Base-by-base conservation (phyloP, 2,113 vertebrate genomes). In the Saguinus imperator region DNA sequence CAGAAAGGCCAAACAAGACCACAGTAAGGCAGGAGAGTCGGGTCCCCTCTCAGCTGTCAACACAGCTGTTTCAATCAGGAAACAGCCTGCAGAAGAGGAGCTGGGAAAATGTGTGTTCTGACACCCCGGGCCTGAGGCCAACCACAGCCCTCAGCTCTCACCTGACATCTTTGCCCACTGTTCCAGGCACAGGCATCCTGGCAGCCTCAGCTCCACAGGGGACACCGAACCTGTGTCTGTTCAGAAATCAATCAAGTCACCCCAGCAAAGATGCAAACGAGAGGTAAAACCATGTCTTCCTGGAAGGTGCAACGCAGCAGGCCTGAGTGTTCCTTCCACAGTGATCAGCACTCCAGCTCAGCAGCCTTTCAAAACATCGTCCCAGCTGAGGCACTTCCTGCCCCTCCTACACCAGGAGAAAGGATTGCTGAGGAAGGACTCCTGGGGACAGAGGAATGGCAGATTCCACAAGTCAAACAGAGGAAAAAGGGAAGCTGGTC, bases 301-400 rank as follows among this genome's bases (percentile, higher is more conserved):
- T n/a, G 43, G 6, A 18, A 50, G 29, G 12, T 18, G 13, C 43
- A 13, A 18, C 25, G 17, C 17, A 8, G 81, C 37, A 10, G 25
- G n/a, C n/a, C 80, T 32, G 27, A 58, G 50, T 14, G 9, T 29
- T 93, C 43, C 52, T 94, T 57, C 43, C 18, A 50, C 0, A 14
- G 58, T n/a, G 9, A 25, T 77, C 61, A 55, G 83, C 50, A 4
- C 35, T 35, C 73, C 87, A 48, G 76, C 55, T 64, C 37, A 9
- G 77, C 0, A 6, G 5, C 0, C 0, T 2, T 48, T 29, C 64
- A 3, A 5, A 8, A 50, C 7, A 16, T 8, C 45, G 1, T 2
- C 58, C 43, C 52, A 9, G 27, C 82, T 35, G 48, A 55, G 77
- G 29, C 6, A 0, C 9, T 50, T 83, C 17, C 35, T 43, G 29